Percentiles rank a stretch among this genome's conserved stretches.
Evolutionary conservation across 2,113 vertebrate species (phyloP).

Genomic region (Sphaerodactylus townsendi): DNA sequence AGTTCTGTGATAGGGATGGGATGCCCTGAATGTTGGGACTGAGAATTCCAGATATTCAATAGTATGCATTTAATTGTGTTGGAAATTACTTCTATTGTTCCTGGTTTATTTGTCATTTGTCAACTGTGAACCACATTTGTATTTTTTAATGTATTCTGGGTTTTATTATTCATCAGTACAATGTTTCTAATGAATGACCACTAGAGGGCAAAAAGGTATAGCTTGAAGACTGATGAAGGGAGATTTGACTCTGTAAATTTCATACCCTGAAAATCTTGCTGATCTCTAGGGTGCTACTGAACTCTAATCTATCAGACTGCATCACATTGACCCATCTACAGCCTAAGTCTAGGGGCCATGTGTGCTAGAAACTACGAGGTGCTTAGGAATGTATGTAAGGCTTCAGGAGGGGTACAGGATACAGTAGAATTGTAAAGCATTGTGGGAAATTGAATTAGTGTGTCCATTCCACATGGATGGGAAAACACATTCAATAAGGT

Average conservation of each 20-base stretch:
- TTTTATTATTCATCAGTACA: background rate
- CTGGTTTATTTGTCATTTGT: too few relatives aligned
- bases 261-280: too few relatives aligned
- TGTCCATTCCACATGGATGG: too few relatives aligned
- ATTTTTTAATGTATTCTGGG: background rate
- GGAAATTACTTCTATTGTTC: background rate
- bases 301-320: background rate
- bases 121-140: background rate
- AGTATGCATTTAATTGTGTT: background rate
- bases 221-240: background rate
- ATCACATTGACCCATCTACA: background rate
- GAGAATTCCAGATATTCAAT: background rate
- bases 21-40: background rate
- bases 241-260: too few relatives aligned
- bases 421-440: too few relatives aligned
- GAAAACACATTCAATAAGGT: too few relatives aligned
- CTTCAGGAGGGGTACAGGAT: too few relatives aligned
- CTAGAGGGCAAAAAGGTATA: constrained; percentile 48
- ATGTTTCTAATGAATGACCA: constrained; percentile 2
- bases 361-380: background rate
- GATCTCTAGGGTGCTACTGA: too few relatives aligned
- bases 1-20: background rate
- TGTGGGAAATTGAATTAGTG: too few relatives aligned
- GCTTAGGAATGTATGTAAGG: background rate
- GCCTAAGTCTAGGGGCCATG: background rate